These are phyloP conservation scores for Morpho achilles DNA, from an alignment of 2,888 invertebrate species.

Conservation along the genomic window DNA sequence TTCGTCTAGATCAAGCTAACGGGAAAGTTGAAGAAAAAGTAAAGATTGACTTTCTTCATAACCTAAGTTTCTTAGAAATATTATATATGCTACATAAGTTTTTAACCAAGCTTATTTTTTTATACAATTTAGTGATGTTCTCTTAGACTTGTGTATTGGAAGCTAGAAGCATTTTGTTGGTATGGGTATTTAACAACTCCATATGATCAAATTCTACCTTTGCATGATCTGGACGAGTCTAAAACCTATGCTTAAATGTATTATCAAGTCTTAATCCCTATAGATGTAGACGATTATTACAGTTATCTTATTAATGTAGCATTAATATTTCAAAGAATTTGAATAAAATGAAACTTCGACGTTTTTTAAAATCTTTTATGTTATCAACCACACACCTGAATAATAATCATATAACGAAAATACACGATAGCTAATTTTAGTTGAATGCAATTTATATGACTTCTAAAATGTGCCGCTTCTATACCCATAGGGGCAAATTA, in stretches of 20 bases:
- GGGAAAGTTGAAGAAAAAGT: no score
- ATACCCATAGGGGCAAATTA: not conserved
- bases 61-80: no score
- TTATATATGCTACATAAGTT: no score
- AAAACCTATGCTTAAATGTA: constrained; percentile 18
- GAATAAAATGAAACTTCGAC: constrained; percentile 31
- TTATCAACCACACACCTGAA: constrained; percentile 22
- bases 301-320: constrained; percentile 14
- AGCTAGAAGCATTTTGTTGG: no score
- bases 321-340: constrained; percentile 14
- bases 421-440: not conserved
- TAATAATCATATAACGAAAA: constrained; percentile 1
- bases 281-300: constrained; percentile 8
- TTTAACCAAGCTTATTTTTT: no score
- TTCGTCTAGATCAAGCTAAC: not conserved
- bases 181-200: no score
- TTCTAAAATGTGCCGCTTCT: not conserved
- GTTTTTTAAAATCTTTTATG: constrained; percentile 30
- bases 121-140: no score
- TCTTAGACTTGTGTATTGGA: no score
- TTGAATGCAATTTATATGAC: not conserved
- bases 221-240: constrained; percentile 6
- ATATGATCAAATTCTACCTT: no score
- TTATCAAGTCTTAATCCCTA: constrained; percentile 5
- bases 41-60: no score